Conservation (phyloP, 2,888 invertebrate genomes). For the Bellardia pandia region DNA sequence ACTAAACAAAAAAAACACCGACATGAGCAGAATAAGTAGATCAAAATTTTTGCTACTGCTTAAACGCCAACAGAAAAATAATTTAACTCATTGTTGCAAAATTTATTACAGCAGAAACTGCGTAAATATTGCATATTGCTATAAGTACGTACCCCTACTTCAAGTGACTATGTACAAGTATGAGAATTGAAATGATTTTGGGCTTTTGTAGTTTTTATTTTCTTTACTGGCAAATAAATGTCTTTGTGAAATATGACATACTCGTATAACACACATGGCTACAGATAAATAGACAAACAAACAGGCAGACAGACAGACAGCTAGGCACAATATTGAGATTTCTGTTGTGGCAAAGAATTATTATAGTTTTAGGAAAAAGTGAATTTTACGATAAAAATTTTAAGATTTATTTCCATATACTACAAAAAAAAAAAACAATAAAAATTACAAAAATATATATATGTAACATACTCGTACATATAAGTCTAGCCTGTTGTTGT, state of each 20-base stretch:
- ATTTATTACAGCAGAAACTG: conserved; percentile 53
- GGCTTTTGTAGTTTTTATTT: conserved; percentile 24
- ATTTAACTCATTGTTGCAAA: conserved; percentile 55
- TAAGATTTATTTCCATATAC: conserved; percentile 69
- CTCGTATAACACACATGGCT: conserved; percentile 40
- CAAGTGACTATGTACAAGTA: neutral
- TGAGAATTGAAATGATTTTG: conserved; percentile 23
- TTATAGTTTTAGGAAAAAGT: conserved; percentile 74
- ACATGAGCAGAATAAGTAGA: conserved; percentile 61
- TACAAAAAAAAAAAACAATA: conserved; percentile 10
- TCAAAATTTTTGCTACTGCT: conserved; percentile 60
- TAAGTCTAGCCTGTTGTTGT: conserved; percentile 30
- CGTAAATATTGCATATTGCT: conserved; percentile 18
- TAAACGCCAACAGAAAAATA: conserved; percentile 62
- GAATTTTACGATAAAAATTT: conserved; percentile 73
- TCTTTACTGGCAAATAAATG: conserved; percentile 61
- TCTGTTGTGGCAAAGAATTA: conserved; percentile 70
- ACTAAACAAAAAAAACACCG: conserved; percentile 7
- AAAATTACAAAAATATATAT: conserved; percentile 13
- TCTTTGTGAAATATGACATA: conserved; percentile 68
- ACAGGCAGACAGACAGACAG: conserved; percentile 10
- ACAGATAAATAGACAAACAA: conserved; percentile 39
- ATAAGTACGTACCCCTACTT: conserved; percentile 11
- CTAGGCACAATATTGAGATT: conserved; percentile 61
- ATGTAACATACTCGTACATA: neutral